A percentile compares a stretch with the other conserved stretches of the same genome.
Evolutionary conservation across 2,888 invertebrate genomes (phyloP).

Genomic region (Ormyrus thymus): DNA sequence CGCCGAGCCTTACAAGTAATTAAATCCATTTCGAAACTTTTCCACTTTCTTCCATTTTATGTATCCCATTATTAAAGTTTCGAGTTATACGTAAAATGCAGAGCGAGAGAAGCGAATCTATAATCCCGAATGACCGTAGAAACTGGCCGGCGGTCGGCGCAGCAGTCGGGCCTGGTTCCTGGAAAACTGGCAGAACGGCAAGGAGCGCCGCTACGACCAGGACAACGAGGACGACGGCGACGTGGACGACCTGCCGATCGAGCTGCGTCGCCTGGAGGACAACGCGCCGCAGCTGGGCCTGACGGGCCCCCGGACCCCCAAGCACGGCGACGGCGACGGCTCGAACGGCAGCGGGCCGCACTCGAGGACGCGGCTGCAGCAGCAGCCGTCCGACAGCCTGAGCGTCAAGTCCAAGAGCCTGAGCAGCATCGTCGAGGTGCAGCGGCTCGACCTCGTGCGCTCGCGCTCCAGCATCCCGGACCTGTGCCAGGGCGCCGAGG

Average conservation of each 20-base stretch:
- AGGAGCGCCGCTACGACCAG: conserved; percentile 50
- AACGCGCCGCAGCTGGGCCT: conserved; percentile 63
- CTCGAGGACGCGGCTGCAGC: conserved; percentile 3
- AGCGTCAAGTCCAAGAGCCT: conserved; percentile 87
- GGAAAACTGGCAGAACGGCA: conserved; percentile 82
- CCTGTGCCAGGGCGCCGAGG: conserved; percentile 60
- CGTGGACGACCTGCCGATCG: conserved; percentile 89
- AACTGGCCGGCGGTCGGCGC: conserved; percentile 83
- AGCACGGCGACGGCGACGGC: background rate
- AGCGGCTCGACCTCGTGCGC: conserved; percentile 83
- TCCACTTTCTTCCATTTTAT: background rate
- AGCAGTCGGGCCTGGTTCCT: conserved; percentile 84
- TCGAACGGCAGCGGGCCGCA: background rate
- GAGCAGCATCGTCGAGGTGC: conserved; percentile 87
- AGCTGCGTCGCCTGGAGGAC: conserved; percentile 87
- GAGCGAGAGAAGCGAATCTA: background rate
- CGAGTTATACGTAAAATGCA: background rate
- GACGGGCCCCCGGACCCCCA: conserved; percentile 4
- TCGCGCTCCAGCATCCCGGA: conserved; percentile 82
- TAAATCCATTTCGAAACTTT: background rate
- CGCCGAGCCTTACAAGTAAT: conserved; percentile 86
- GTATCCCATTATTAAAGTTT: background rate
- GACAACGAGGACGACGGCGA: conserved; percentile 77
- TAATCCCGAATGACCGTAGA: conserved; percentile 74
- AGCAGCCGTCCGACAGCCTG: conserved; percentile 70